Conservation (phyloP, 2,888 invertebrate species). For the Gnatocerus cornutus region DNA sequence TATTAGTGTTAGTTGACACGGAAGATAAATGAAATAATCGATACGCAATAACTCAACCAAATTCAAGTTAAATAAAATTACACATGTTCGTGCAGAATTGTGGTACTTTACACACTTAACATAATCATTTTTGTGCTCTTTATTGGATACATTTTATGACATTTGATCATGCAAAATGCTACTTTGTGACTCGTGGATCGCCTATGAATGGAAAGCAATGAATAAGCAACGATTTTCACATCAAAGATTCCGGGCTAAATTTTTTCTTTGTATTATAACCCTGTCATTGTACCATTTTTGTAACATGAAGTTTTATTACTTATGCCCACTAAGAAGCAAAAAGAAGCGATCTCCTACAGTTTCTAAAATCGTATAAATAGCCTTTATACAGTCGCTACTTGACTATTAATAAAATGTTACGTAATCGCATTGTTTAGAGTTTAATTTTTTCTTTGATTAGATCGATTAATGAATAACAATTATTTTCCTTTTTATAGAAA, state of each 20-base stretch:
- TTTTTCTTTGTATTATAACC: too few species aligned
- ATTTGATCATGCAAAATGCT: conserved; percentile 1
- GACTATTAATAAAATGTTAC: too few species aligned
- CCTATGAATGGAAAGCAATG: not conserved
- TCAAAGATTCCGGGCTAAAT: not conserved
- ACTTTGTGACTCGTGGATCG: conserved; percentile 6
- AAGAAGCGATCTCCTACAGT: not conserved
- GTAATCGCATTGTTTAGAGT: too few species aligned
- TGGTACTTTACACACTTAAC: conserved; percentile 6
- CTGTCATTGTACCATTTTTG: too few species aligned
- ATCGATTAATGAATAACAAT: too few species aligned
- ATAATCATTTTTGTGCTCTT: not conserved
- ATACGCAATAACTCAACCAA: not conserved
- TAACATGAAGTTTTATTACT: too few species aligned
- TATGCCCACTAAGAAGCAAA: not conserved
- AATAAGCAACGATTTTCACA: not conserved
- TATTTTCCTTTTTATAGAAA: not conserved
- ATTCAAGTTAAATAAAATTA: not conserved
- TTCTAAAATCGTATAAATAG: too few species aligned
- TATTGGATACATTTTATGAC: not conserved
- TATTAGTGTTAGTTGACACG: too few species aligned
- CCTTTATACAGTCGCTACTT: too few species aligned
- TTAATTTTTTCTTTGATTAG: too few species aligned
- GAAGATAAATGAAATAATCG: not conserved
- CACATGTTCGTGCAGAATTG: not conserved